Percentiles rank a stretch among this genome's conserved stretches.
These are phyloP conservation scores for Tribolium freemani DNA, from an alignment of 2,888 invertebrate species.

Conservation along the genomic window DNA sequence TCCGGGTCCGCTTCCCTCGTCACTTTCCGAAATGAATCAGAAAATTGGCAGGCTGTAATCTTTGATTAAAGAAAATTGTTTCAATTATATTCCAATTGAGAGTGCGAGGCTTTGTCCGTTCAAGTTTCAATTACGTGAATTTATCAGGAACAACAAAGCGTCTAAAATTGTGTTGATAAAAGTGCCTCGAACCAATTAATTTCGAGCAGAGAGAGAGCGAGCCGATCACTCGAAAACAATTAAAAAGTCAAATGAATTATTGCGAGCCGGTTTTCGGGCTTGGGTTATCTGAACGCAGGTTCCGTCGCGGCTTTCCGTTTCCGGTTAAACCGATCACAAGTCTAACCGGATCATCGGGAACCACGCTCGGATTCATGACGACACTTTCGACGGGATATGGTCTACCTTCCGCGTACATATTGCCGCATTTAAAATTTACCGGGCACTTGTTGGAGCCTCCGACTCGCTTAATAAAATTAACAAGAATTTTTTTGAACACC, in stretches of 20 bases:
- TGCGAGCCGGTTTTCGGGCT: slow-evolving; percentile 52
- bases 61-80: slow-evolving; percentile 42
- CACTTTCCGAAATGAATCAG: slow-evolving; percentile 35
- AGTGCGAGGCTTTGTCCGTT: slow-evolving; percentile 37
- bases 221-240: slow-evolving; percentile 46
- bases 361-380: slow-evolving; percentile 31
- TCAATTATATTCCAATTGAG: slow-evolving; percentile 40
- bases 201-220: slow-evolving; percentile 33
- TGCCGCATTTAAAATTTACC: slow-evolving; percentile 26
- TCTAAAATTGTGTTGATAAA: slow-evolving; percentile 43
- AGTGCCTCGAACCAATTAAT: slow-evolving; percentile 48
- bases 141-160: slow-evolving; percentile 45
- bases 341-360: slow-evolving; percentile 42
- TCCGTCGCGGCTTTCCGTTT: slow-evolving; percentile 52
- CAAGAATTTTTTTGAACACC: not conserved
- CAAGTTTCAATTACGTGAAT: slow-evolving; percentile 45
- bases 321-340: slow-evolving; percentile 49
- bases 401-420: slow-evolving; percentile 43
- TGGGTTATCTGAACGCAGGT: slow-evolving; percentile 52
- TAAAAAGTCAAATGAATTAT: slow-evolving; percentile 56
- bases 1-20: not conserved
- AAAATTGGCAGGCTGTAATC: slow-evolving; percentile 41
- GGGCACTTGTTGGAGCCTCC: slow-evolving; percentile 31
- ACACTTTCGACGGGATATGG: slow-evolving; percentile 44
- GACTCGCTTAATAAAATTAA: too few species aligned